Base-by-base conservation (phyloP, 2,888 invertebrate genomes). In the Prosapia bicincta region DNA sequence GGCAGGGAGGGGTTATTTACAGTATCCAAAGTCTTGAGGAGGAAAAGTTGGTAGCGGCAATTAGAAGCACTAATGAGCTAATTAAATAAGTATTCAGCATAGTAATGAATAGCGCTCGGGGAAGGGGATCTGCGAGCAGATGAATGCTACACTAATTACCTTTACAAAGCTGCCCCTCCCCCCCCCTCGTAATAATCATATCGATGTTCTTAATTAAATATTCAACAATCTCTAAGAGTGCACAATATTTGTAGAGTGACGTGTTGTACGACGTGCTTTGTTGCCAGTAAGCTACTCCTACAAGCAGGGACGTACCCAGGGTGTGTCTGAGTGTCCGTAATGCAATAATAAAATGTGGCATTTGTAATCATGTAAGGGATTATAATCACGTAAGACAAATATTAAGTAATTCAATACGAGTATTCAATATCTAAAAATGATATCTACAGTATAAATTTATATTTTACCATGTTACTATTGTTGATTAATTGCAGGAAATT, bases 1-100 rank as follows among this genome's bases (percentile, higher is more conserved):
- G 54, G 69, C 30, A 6, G 74, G 74, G 20, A 15, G 67, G 43
- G 74, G 43, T 68, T 68, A 74, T 74, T 74, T 74, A 69, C 74
- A 74, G 68, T 38, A 67, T n/a, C 54, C 54, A 20, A 54, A 54
- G 54, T 54, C 54, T 54, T 54, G 54, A 54, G 54, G 54, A 68
- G 74, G 71, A 71, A 74, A 73, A 74, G 69, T 74, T 32, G 43
- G 69, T 74, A 54, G 69, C 74, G 26, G 38, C 74, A 74, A 74
- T 74, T 74, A 69, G 43, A 30, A 23, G 38, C 74, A 74, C 74
- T 74, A 74, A 74, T 74, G 74, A 74, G 74, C 74, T 74, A 74
- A 74, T 74, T 74, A 74, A 74, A 74, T 68, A 28, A 66, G 74
- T 74, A 74, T 74, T 74, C 69, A 74, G 38, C 54, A 54, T 54